Base-by-base conservation (phyloP, 2,888 invertebrate species). In the Drymonia ruficornis region DNA sequence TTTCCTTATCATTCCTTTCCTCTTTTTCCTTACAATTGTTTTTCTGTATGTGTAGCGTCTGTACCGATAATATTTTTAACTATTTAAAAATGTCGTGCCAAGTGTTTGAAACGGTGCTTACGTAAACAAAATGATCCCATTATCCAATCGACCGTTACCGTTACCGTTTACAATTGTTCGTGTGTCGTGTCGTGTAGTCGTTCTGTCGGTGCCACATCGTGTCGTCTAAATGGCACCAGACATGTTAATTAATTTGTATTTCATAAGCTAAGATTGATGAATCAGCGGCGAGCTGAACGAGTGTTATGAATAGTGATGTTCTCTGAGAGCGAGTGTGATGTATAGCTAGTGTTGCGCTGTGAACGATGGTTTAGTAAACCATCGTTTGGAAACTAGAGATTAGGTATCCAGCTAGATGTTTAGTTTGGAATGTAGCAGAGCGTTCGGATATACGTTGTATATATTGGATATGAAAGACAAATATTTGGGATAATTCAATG, bases 221-320 rank as follows among this genome's bases (percentile, higher is more conserved):
- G 19, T 1, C 5, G 1, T 43, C 18, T 43, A 43, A 43, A 43
- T 3, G 19, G 2, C 16, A 43, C 13, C 12, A 43, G 18, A 12
- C 50, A 50, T 65, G 71, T 72, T 80, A 79, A 83, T 83, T 78
- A 81, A 80, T 80, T 79, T 71, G 68, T 73, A 77, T 78, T 78
- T 76, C 77, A 79, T 78, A 77, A 75, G 69, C 74, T 70, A 75
- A 75, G 76, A 67, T 57, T 75, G 72, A 78, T 83, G 59, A 63
- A 63, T 68, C 36, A 53, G 61, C 50, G 47, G 60, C 43, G 59
- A 62, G 59, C 62, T 58, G 56, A 55, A 59, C 53, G 56, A 56
- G 53, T 50, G 47, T 56, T 61, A 70, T 61, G 58, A 60, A 65
- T 60, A 53, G 28, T 36, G n/a, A 18, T 40, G 43, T 56, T 38